Conservation (phyloP, 2,797 vertebrate species). For the Caiman crocodilus region DNA sequence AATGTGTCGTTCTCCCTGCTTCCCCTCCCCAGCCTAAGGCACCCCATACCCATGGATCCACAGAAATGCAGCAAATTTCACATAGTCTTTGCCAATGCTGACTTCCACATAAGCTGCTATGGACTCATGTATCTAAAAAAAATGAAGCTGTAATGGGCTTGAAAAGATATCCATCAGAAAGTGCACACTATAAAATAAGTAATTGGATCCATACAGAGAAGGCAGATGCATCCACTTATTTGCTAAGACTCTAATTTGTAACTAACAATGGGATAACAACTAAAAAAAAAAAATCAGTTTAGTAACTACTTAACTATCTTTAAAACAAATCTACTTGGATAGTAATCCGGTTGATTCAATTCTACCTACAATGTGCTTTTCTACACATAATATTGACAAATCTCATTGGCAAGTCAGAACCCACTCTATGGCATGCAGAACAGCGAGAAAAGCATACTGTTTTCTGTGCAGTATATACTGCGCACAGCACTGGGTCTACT, state of each 20-base stretch:
- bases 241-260: neutral
- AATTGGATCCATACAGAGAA: neutral
- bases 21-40: neutral
- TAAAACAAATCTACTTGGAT: too few species aligned
- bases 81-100: neutral
- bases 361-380: neutral
- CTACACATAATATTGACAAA: neutral
- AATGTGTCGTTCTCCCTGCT: neutral
- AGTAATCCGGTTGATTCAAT: neutral
- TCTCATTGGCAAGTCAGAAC: neutral
- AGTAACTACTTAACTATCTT: too few species aligned
- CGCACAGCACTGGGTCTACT: neutral
- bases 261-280: neutral
- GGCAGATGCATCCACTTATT: neutral
- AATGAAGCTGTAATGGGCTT: neutral
- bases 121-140: neutral
- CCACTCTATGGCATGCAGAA: neutral
- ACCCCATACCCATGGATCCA: fast-evolving
- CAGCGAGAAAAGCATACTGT: neutral
- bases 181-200: neutral
- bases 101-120: neutral
- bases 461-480: neutral
- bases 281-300: neutral
- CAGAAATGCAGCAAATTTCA: conserved; percentile 22
- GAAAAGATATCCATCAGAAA: neutral